Percentiles rank a stretch among this genome's conserved stretches.
These are phyloP conservation scores for Thymallus thymallus DNA, from an alignment of 2,113 vertebrate genomes.

Conservation along the genomic window DNA sequence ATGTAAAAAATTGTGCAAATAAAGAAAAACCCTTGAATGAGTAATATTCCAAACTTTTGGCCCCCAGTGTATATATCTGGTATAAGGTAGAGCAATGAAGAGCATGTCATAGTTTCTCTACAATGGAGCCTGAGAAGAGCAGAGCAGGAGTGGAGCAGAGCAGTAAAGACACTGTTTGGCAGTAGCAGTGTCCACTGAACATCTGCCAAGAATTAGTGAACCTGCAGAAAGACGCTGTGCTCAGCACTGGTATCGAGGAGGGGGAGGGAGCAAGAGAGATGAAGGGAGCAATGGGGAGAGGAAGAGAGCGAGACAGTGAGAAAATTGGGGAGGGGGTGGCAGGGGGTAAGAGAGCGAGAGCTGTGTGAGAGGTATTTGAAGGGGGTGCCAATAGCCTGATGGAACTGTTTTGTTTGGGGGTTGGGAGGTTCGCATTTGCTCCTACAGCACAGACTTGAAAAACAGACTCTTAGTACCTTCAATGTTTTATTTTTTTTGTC, in stretches of 20 bases:
- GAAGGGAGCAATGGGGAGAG: background rate
- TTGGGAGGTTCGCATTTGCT: no score
- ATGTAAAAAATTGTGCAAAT: no score
- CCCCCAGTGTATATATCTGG: no score
- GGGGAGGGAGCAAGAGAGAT: slow-evolving; percentile 13
- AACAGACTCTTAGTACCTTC: no score
- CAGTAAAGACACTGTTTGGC: slow-evolving; percentile 21
- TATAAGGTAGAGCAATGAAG: background rate
- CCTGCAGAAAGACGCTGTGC: slow-evolving; percentile 41
- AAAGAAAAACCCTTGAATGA: no score
- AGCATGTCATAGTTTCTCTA: background rate
- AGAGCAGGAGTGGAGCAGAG: slow-evolving; percentile 2
- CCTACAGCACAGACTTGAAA: no score
- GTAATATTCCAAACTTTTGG: no score
- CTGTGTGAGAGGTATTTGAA: slow-evolving; percentile 14
- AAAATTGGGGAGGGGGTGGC: background rate
- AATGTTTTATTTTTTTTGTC: no score
- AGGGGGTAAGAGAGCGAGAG: background rate
- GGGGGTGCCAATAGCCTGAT: background rate
- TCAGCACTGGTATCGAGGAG: slow-evolving; percentile 32
- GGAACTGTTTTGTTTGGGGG: background rate
- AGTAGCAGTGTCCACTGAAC: slow-evolving; percentile 26
- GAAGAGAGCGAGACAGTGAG: background rate
- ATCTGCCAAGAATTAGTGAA: slow-evolving; percentile 51
- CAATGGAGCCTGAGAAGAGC: slow-evolving; percentile 15